Evolutionary conservation across 2,888 invertebrate species (phyloP).

Genomic region (Acanthoscelides obtectus): DNA sequence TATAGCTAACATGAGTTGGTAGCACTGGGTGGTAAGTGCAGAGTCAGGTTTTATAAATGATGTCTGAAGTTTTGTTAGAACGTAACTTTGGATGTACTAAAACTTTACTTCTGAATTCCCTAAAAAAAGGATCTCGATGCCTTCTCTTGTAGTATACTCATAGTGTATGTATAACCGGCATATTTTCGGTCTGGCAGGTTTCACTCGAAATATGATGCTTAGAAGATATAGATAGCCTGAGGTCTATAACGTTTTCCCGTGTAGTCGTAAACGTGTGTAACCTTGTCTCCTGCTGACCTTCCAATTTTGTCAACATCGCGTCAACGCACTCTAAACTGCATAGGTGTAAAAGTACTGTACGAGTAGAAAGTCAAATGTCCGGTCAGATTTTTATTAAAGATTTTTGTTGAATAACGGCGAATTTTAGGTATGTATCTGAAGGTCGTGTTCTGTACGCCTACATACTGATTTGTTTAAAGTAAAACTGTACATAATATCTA

Average conservation of each 20-base stretch:
- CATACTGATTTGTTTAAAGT: too few species aligned
- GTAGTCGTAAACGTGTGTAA: not conserved
- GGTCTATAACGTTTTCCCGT: not conserved
- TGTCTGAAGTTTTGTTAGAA: too few species aligned
- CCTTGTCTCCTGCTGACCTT: not conserved
- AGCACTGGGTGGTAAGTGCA: too few species aligned
- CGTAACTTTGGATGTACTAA: too few species aligned
- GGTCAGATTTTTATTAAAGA: not conserved
- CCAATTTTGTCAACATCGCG: not conserved
- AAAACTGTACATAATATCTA: too few species aligned
- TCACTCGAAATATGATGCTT: not conserved
- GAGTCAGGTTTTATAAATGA: too few species aligned
- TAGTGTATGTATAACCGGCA: not conserved
- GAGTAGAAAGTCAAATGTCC: not conserved
- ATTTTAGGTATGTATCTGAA: not conserved
- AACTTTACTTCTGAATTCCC: too few species aligned
- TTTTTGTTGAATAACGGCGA: too few species aligned
- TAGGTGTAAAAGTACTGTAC: not conserved
- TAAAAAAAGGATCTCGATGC: too few species aligned
- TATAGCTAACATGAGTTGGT: too few species aligned
- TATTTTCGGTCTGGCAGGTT: not conserved
- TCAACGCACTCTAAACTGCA: not conserved
- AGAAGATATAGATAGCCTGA: not conserved
- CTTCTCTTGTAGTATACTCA: too few species aligned
- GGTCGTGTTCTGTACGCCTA: not conserved